phyloP scores from a whole-genome alignment of 1,140 invertebrate genomes.

The Papilio polytes region DNA sequence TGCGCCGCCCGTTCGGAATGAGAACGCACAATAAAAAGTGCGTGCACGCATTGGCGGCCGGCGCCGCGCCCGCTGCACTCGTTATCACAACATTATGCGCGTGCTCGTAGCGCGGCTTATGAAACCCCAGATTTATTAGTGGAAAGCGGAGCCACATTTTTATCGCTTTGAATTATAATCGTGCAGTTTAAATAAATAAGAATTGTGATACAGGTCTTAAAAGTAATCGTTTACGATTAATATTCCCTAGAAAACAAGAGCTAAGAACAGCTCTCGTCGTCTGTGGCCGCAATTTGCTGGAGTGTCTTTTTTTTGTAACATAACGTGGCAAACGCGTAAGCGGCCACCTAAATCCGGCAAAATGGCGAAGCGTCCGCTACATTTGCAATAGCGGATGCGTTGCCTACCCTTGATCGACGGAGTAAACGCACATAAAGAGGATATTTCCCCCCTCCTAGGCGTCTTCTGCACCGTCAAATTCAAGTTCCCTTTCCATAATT shows the following conservation, averaged over 20 bases:
- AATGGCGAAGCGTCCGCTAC: too few species aligned
- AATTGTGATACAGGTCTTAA: background rate
- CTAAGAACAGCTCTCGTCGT: too few species aligned
- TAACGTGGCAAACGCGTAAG: too few species aligned
- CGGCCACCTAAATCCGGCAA: too few species aligned
- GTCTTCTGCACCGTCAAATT: too few species aligned
- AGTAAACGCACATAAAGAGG: too few species aligned
- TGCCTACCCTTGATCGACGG: too few species aligned
- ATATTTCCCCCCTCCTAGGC: too few species aligned
- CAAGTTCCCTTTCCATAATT: too few species aligned
- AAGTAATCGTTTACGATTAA: background rate
- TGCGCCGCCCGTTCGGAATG: background rate
- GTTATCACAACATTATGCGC: constrained; percentile 33
- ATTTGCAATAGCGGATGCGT: too few species aligned
- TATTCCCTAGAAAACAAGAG: background rate
- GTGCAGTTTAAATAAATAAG: background rate
- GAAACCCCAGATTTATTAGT: constrained; percentile 32
- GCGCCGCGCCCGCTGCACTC: background rate
- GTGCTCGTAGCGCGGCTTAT: constrained; percentile 1
- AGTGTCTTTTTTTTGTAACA: too few species aligned
- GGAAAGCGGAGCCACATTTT: constrained; percentile 40
- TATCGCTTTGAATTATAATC: constrained; percentile 58
- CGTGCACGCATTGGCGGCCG: background rate
- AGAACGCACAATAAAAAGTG: constrained; percentile 18
- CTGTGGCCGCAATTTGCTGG: too few species aligned